Conservation (phyloP, 2,888 invertebrate genomes). For the Latrodectus elegans region DNA sequence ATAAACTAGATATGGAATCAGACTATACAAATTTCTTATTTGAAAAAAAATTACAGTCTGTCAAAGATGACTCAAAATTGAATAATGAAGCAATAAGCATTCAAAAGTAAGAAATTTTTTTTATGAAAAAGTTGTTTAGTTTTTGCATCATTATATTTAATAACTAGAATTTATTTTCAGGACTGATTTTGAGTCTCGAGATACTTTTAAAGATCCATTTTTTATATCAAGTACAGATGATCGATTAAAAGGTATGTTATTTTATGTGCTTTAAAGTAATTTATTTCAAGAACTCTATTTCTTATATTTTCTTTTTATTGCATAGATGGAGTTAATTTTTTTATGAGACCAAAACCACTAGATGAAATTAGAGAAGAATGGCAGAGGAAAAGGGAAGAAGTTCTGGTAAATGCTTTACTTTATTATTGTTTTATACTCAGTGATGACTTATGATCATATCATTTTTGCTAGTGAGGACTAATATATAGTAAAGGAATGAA, state of each 20-base stretch:
- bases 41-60: too few species aligned
- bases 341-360: conserved; percentile 32
- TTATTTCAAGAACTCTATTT: not conserved
- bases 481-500: too few species aligned
- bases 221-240: conserved; percentile 26
- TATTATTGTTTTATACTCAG: not conserved
- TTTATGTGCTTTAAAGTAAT: not conserved
- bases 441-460: too few species aligned
- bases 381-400: conserved; percentile 16
- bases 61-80: too few species aligned
- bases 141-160: not conserved
- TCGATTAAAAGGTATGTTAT: conserved; percentile 44
- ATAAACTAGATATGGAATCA: too few species aligned
- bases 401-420: conserved; percentile 34
- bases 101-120: not conserved
- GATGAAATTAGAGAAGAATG: conserved; percentile 38
- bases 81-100: too few species aligned
- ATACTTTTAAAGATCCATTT: conserved; percentile 29
- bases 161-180: conserved; percentile 1
- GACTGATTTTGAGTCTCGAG: conserved; percentile 4
- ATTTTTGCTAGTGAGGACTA: too few species aligned
- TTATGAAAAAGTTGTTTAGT: not conserved
- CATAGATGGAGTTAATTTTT: conserved; percentile 57
- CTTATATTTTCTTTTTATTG: conserved; percentile 2
- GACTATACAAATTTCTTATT: too few species aligned